A percentile compares a stretch with the other conserved stretches of the same genome.
These are phyloP conservation scores for Latheticus oryzae DNA, from an alignment of 2,888 invertebrate species.

Conservation along the genomic window DNA sequence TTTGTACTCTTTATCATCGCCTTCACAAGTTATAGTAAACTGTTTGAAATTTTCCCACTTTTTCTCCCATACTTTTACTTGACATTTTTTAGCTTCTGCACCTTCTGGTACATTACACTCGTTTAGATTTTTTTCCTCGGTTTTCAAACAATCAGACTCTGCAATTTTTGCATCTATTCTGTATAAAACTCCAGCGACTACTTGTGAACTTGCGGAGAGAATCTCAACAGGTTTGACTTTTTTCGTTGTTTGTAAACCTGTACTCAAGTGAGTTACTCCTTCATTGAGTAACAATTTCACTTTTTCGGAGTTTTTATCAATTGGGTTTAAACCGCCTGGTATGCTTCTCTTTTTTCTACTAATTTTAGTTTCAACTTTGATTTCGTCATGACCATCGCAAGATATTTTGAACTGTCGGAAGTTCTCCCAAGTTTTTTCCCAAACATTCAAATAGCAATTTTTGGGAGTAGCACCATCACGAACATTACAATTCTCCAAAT, in stretches of 20 bases:
- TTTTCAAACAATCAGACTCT: conserved; percentile 45
- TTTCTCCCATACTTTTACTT: conserved; percentile 70
- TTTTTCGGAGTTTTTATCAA: conserved; percentile 36
- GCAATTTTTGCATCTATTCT: conserved; percentile 45
- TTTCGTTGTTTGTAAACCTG: conserved; percentile 52
- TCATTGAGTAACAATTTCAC: conserved; percentile 54
- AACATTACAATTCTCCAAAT: conserved; percentile 50
- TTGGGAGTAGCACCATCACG: conserved; percentile 27
- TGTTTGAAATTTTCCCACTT: conserved; percentile 66
- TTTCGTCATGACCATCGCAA: too few species aligned
- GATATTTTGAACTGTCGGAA: conserved; percentile 3
- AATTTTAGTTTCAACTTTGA: not conserved
- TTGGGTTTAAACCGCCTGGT: not conserved
- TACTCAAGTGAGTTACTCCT: conserved; percentile 64
- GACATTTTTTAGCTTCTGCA: conserved; percentile 61
- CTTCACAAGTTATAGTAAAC: conserved; percentile 43
- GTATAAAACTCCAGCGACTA: conserved; percentile 45
- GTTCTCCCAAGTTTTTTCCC: conserved; percentile 40
- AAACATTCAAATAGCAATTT: conserved; percentile 63
- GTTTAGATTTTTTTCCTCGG: conserved; percentile 35
- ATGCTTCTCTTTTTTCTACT: not conserved
- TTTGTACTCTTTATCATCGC: conserved; percentile 8
- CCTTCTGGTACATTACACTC: conserved; percentile 41
- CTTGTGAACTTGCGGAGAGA: conserved; percentile 57
- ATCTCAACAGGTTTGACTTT: conserved; percentile 53